Base-by-base conservation (phyloP, 2,888 invertebrate species). In the Caenorhabditis parvicauda region DNA sequence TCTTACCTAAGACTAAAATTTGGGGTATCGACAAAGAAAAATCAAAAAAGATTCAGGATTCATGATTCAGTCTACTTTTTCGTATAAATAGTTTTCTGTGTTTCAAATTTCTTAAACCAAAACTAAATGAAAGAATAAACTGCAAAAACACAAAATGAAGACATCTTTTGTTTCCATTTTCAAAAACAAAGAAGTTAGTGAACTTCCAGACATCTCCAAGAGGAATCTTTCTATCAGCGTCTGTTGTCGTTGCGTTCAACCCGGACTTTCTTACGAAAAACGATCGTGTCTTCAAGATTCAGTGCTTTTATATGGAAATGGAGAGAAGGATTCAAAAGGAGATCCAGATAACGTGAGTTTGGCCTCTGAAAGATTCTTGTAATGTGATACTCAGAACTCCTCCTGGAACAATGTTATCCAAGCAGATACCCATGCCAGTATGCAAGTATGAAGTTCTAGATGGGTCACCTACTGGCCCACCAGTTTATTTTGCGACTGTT, bases 221-320 rank as follows among this genome's bases (percentile, higher is more conserved):
- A 7, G 79, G 79, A 4, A 47, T 80, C 21, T 76, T 77, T 64
- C 55, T 79, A 12, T 72, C 60, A 1, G 71, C 76, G 21, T 65
- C 67, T 38, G 52, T 79, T 39, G 67, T 79, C 12, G 71, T 79
- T 22, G 75, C 79, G 9, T 80, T 80, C 65, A 70, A 76, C 67
- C 68, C 74, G 3, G 74, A 79, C 28, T 76, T 70, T 45, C 55
- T 79, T n/a, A 78, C 76, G 9, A 79, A 72, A 44, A 63, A 63
- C 43, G 79, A 79, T 62, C 61, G 72, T 43, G 68, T 80, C 39
- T 79, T 72, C 55, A 67, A 70, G 32, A 68, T 79, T 7, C 74
- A 77, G 54, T 79, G 79, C 64, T 80, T 74, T 59, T 79, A 79
- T 56, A 79, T 80, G 79, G 78, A 80, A 58, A 76, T 76, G 74